phyloP scores from a whole-genome alignment of 2,888 invertebrate species.

The Papilio protenor region DNA sequence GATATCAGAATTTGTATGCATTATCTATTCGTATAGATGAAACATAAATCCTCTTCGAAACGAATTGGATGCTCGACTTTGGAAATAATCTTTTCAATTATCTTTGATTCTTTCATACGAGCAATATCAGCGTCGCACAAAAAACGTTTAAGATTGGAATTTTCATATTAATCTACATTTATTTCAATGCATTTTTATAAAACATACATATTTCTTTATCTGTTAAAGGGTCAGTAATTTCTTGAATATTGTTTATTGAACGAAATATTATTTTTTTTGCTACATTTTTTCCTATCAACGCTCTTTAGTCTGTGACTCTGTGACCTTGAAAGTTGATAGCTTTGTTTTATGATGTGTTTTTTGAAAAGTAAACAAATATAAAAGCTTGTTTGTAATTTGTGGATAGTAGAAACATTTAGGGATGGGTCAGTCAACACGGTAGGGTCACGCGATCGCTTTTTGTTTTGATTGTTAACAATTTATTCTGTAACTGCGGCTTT shows the following conservation, averaged over 20 bases:
- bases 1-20: slow-evolving; percentile 20
- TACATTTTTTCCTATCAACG: background rate
- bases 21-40: slow-evolving; percentile 20
- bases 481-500: background rate
- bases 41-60: slow-evolving; percentile 27
- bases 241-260: too few species aligned
- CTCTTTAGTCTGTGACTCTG: background rate
- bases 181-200: too few species aligned
- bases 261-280: background rate
- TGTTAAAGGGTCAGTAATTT: too few species aligned
- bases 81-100: slow-evolving; percentile 35
- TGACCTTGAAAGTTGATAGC: background rate
- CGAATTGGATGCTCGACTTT: slow-evolving; percentile 23
- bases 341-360: background rate
- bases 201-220: too few species aligned
- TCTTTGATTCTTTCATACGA: slow-evolving; percentile 14
- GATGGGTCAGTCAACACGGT: slow-evolving; percentile 4
- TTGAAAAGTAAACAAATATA: background rate
- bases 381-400: background rate
- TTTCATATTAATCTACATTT: background rate
- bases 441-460: background rate
- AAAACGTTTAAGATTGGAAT: background rate
- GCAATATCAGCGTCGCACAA: background rate
- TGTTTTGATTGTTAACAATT: background rate
- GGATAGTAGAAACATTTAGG: background rate